Evolutionary conservation across 2,888 invertebrate genomes (phyloP), one percentile per base, ranked within the genome.

Genomic region (Xylocampa areola): DNA sequence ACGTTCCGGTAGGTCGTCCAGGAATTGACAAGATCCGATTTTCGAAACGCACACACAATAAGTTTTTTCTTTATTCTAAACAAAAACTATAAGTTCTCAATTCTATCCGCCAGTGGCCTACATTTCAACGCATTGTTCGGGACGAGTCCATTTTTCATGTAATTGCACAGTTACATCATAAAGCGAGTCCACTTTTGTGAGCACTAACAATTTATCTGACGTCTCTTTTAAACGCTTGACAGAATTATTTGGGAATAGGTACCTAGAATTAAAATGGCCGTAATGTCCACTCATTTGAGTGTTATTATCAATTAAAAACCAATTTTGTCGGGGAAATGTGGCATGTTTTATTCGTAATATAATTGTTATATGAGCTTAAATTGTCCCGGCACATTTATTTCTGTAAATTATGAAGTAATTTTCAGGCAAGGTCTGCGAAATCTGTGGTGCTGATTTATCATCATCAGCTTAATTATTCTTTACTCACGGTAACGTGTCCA

Each of bases 141-240:
- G 50, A 44, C 37, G 50, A 64, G 55, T 51, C 73, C 76, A 77
- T 82, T 80, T 79, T 79, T 81, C 80, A 80, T 76, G 77, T 77
- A 70, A 81, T 76, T 77, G 71, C 76, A 63, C 62, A 49, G 68
- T 44, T 51, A 64, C 63, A 52, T 66, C 60, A 63, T 66, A 72
- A 75, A 59, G 25, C 48, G 66, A 72, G 59, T 66, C 54, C 50
- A 69, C 73, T 73, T 74, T 67, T 64, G 59, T 64, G 54, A 67
- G 37, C 37, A 32, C 37, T 54, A 44, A 51, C 76, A 55, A 67
- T 74, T 75, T 76, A 76, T 75, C 67, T 73, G 63, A 73, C 54
- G 76, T 53, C 25, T 23, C 49, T 58, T 63, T 73, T 74, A 74
- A 73, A 55, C 14, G 53, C 36, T 60, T 52, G 54, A 62, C 45